A percentile compares a stretch with the other conserved stretches of the same genome.
Conservation (phyloP, 2,888 invertebrate species). For the Podabrus alpinus region DNA sequence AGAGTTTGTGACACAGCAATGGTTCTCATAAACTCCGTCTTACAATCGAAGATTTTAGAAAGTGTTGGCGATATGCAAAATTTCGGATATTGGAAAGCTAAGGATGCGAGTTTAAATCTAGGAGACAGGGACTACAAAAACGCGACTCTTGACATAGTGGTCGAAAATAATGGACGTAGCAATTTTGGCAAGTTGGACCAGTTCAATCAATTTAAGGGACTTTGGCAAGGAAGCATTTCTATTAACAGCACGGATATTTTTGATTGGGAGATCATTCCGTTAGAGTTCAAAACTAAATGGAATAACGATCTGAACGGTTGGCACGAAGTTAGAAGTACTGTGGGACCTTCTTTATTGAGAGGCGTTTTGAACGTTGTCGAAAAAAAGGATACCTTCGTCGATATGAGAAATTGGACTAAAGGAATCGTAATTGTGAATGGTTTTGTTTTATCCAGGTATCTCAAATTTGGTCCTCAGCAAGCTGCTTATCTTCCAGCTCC, state of each 20-base stretch:
- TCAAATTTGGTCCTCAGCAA: slow-evolving; percentile 79
- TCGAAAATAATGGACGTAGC: slow-evolving; percentile 82
- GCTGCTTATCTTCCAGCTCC: slow-evolving; percentile 81
- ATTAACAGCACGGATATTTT: slow-evolving; percentile 52
- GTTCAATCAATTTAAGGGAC: slow-evolving; percentile 53
- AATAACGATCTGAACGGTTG: slow-evolving; percentile 44
- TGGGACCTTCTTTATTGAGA: slow-evolving; percentile 62
- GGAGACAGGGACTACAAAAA: slow-evolving; percentile 35
- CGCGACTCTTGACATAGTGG: slow-evolving; percentile 54
- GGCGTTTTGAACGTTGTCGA: slow-evolving; percentile 53
- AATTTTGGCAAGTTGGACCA: slow-evolving; percentile 58
- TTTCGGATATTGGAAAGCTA: slow-evolving; percentile 54
- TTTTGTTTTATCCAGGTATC: slow-evolving; percentile 82
- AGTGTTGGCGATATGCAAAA: slow-evolving; percentile 42
- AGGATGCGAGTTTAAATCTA: slow-evolving; percentile 46
- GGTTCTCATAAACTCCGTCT: slow-evolving; percentile 54
- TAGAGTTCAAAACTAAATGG: slow-evolving; percentile 60
- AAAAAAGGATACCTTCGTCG: slow-evolving; percentile 72
- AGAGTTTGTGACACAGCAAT: slow-evolving; percentile 58
- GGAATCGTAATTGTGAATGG: slow-evolving; percentile 83
- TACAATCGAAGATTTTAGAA: slow-evolving; percentile 47
- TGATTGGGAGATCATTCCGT: slow-evolving; percentile 57
- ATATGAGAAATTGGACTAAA: slow-evolving; percentile 78
- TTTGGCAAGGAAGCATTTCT: slow-evolving; percentile 55
- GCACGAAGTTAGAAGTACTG: slow-evolving; percentile 28